A percentile compares a stretch with the other conserved stretches of the same genome.
phyloP scores from a whole-genome alignment of 2,888 invertebrate genomes.

The Calameuta pallipes region DNA sequence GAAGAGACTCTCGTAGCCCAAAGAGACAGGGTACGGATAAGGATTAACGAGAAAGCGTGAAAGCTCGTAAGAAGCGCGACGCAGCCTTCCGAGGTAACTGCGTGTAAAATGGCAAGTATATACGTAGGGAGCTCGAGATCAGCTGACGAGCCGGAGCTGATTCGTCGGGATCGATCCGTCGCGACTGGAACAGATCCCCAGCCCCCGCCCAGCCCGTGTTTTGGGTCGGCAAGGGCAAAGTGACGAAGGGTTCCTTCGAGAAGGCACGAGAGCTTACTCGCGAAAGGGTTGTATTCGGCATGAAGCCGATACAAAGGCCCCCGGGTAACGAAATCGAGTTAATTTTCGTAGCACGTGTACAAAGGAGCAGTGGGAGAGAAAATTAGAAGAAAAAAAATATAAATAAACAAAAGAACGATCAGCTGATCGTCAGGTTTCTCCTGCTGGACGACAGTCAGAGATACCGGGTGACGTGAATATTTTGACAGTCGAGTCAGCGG shows the following conservation, averaged over 20 bases:
- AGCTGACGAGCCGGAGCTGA: background rate
- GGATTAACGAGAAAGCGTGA: background rate
- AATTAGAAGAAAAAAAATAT: too few species aligned
- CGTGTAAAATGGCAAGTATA: background rate
- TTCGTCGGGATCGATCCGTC: background rate
- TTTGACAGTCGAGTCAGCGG: background rate
- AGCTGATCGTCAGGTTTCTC: background rate
- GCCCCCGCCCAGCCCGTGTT: background rate
- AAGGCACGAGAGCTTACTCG: background rate
- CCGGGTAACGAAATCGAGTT: background rate
- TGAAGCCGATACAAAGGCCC: background rate
- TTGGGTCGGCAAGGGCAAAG: conserved; percentile 5
- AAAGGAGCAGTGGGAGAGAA: background rate
- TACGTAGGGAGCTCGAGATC: background rate
- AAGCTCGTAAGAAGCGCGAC: background rate
- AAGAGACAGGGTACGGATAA: conserved; percentile 16
- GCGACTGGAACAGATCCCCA: background rate
- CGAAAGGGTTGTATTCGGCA: background rate
- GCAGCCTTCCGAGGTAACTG: background rate
- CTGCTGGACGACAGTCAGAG: background rate
- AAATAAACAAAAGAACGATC: background rate
- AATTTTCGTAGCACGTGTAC: background rate
- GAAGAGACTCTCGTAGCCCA: background rate
- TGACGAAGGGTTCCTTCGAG: background rate
- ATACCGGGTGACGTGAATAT: background rate